Evolutionary conservation across 1,140 invertebrate species (phyloP).

Genomic region (Cydia pomonella): DNA sequence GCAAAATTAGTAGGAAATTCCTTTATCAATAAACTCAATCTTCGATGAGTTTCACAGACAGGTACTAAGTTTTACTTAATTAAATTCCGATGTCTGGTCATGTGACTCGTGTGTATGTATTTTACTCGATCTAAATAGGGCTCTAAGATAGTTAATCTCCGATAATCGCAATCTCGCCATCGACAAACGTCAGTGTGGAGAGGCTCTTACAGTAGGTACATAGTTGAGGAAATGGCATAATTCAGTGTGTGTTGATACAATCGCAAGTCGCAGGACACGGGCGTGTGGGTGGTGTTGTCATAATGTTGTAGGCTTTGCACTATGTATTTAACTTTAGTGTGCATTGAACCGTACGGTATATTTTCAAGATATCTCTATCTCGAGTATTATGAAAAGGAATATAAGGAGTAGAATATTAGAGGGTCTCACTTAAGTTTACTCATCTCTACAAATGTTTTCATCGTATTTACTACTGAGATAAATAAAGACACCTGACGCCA

Average conservation of each 20-base stretch:
- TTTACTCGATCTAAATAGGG: no score
- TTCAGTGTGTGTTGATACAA: conserved; percentile 22
- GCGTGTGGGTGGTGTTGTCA: conserved; percentile 20
- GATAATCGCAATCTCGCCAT: background rate
- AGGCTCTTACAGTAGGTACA: conserved; percentile 13
- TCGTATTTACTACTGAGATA: no score
- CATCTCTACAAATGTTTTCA: no score
- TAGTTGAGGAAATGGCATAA: conserved; percentile 27
- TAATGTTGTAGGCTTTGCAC: conserved; percentile 18
- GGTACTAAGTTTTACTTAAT: no score
- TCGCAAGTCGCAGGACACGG: conserved; percentile 20
- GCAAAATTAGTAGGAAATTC: no score
- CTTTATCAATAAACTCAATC: no score
- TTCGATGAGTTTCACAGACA: no score
- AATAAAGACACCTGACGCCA: no score
- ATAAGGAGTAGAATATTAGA: background rate
- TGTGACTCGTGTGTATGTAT: no score
- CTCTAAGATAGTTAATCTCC: background rate
- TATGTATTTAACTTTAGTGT: conserved; percentile 12
- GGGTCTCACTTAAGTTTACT: background rate
- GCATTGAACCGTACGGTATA: conserved; percentile 1
- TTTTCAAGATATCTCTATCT: conserved; percentile 10
- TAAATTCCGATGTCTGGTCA: no score
- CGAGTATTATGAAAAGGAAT: background rate
- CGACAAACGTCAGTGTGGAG: background rate